Evolutionary conservation across 2,113 vertebrate genomes (phyloP).

Genomic region (Corvus hawaiiensis): DNA sequence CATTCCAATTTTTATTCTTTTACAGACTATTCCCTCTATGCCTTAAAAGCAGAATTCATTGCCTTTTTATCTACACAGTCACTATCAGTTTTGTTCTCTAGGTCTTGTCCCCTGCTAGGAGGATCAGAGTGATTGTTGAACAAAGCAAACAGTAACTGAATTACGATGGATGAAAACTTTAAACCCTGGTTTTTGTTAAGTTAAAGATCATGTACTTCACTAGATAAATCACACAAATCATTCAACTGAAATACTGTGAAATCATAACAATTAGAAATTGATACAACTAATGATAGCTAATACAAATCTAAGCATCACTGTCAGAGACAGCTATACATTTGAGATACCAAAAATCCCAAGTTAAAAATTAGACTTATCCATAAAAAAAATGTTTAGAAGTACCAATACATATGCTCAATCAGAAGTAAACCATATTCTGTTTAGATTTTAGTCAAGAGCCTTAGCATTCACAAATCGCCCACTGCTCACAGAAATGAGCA

Average conservation of each 20-base stretch:
- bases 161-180: constrained; percentile 66
- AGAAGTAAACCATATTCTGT: neutral
- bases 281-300: neutral
- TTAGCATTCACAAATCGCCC: neutral
- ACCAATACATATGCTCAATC: neutral
- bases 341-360: neutral
- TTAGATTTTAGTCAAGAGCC: neutral
- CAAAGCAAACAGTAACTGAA: constrained; percentile 79
- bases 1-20: constrained; percentile 74
- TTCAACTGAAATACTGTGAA: constrained; percentile 12
- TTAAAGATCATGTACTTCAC: constrained; percentile 49
- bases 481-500: neutral
- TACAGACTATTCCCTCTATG: constrained; percentile 71
- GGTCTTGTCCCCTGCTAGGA: constrained; percentile 77
- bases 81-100: constrained; percentile 76
- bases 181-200: constrained; percentile 47
- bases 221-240: constrained; percentile 47
- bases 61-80: constrained; percentile 78
- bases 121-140: constrained; percentile 77
- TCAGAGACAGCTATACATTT: neutral
- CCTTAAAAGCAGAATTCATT: constrained; percentile 76
- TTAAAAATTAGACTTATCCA: neutral
- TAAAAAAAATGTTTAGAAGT: neutral
- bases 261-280: constrained; percentile 56
- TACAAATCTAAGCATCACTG: neutral